phyloP scores from a whole-genome alignment of 1,140 invertebrate genomes.

The Amyelois transitella region DNA sequence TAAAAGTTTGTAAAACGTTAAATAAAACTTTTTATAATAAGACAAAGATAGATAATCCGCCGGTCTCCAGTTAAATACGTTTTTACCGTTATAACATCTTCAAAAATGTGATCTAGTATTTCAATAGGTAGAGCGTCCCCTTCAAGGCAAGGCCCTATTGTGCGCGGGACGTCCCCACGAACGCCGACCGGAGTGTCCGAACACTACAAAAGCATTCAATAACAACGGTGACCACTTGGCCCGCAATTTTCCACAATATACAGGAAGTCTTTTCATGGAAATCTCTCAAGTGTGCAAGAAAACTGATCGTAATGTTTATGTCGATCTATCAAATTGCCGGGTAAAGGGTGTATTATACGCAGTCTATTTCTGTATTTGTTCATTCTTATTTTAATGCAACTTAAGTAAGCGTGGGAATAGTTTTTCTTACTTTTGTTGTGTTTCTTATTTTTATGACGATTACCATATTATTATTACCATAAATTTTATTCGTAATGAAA shows the following conservation, averaged over 20 bases:
- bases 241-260: conserved; percentile 5
- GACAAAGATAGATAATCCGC: background rate
- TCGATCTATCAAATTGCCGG: background rate
- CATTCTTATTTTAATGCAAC: no score
- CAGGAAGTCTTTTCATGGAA: background rate
- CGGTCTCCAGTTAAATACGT: no score
- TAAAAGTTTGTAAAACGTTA: no score
- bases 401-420: background rate
- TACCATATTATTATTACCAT: no score
- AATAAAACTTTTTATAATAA: no score
- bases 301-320: background rate
- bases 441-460: no score
- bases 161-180: background rate
- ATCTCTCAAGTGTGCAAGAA: background rate
- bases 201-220: conserved; percentile 24
- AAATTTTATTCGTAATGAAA: no score
- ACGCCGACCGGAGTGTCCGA: background rate
- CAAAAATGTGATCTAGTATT: background rate
- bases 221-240: conserved; percentile 10
- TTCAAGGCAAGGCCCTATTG: conserved; percentile 1
- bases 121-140: conserved; percentile 1
- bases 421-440: no score
- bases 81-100: no score
- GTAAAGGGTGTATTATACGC: background rate
- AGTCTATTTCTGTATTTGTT: no score